Evolutionary conservation across 2,888 invertebrate species (phyloP), one percentile per base, ranked within the genome.

Genomic region (Andrena fulva): DNA sequence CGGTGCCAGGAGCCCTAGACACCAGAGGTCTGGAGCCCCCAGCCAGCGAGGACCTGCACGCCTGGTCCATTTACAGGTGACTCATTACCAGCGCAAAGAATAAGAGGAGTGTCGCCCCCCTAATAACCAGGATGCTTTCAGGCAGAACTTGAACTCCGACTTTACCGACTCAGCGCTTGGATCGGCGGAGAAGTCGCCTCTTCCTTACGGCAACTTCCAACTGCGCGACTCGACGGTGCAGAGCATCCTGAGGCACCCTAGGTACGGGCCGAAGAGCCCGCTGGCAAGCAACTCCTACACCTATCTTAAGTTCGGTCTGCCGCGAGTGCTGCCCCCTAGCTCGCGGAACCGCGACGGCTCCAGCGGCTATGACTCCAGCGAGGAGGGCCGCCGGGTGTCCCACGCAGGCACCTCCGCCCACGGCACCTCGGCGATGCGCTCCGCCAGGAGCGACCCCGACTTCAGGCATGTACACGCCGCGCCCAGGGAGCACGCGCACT

Each of bases 201-300:
- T 98, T 90, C 98, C 98, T 75, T 98, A 98, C 94, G 98, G 98
- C 76, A 98, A 98, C 94, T 99, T 99, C 94, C 98, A 98, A 93
- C 95, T 99, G 54, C 95, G 98, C 80, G 98, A 99, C 92, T 98
- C 98, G 78, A 98, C 98, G 69, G 98, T 98, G 71, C 98, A 98
- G 94, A 98, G 98, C 73, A 98, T 98, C 87, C 94, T 98, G 70
- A 96, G 97, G 63, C 98, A 98, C 94, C 98, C 98, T 64, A 95
- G 98, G 94, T 98, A 98, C 95, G 98, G 98, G 91, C 97, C 98
- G 77, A 97, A 97, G 96, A 97, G 95, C 77, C 98, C 98, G 0
- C 95, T 98, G 80, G 98, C 98, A 60, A 97, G 97, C 60, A 98
- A 98, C 93, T 98, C 98, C 96, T 98, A 98, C 94, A 98, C 98